A percentile compares a stretch with the other conserved stretches of the same genome.
Evolutionary conservation across 2,797 vertebrate species (phyloP).

Genomic region (Darevskia mixta): DNA sequence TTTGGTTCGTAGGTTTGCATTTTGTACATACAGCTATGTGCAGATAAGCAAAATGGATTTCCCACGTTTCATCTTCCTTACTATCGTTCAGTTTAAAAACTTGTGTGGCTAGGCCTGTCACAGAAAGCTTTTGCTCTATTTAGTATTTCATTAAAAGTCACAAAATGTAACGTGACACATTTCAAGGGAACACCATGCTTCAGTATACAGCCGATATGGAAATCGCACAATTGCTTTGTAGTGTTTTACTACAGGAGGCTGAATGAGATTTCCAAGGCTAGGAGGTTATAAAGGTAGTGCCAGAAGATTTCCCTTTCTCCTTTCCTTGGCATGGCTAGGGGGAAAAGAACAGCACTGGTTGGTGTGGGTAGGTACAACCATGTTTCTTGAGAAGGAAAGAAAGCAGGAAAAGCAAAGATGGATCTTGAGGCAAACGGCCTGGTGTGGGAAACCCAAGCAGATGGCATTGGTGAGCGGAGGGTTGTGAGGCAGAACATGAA

Average conservation of each 20-base stretch:
- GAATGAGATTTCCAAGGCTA: background rate
- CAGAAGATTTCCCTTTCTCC: background rate
- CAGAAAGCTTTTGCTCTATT: constrained; percentile 36
- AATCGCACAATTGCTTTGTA: background rate
- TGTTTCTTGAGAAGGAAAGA: no score
- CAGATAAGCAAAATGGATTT: constrained; percentile 47
- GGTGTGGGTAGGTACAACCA: no score
- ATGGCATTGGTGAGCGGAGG: background rate
- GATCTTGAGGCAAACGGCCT: no score
- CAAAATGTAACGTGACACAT: constrained; percentile 24
- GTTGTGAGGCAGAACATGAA: background rate
- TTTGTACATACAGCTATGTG: constrained; percentile 36
- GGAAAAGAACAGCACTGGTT: no score
- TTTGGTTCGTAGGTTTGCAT: constrained; percentile 50
- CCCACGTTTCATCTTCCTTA: constrained; percentile 44
- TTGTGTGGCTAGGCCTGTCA: background rate
- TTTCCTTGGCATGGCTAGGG: background rate
- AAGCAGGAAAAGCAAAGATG: no score
- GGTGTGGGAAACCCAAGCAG: background rate
- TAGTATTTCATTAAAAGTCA: constrained; percentile 7
- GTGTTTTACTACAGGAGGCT: background rate
- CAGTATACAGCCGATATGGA: background rate
- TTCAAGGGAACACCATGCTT: background rate
- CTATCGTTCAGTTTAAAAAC: constrained; percentile 23
- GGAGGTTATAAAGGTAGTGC: background rate